Conservation (phyloP, 2,888 invertebrate genomes). For the Chrysopilus asiliformis region DNA sequence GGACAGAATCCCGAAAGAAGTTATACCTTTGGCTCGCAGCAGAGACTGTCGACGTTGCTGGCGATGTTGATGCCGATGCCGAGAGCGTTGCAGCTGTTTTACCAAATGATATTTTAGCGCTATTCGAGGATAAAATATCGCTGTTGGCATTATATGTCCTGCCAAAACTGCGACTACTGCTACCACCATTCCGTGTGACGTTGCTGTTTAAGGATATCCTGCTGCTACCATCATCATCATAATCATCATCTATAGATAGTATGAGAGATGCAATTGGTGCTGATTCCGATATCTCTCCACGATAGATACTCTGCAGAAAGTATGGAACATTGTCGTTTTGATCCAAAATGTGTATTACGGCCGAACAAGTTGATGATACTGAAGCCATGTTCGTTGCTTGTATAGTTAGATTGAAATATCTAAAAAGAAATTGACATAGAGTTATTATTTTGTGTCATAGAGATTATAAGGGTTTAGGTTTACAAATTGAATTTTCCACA, state of each 20-base stretch:
- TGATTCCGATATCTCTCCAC: conserved; percentile 64
- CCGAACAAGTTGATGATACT: conserved; percentile 52
- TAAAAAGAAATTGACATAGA: too few species aligned
- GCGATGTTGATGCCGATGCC: conserved; percentile 1
- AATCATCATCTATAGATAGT: conserved; percentile 39
- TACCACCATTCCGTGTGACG: neutral
- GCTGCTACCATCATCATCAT: too few species aligned
- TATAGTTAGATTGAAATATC: conserved; percentile 68
- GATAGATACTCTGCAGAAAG: conserved; percentile 51
- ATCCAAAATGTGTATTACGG: conserved; percentile 76
- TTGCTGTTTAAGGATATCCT: neutral
- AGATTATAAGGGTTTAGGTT: too few species aligned
- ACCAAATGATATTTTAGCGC: conserved; percentile 1
- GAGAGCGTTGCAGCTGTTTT: conserved; percentile 1
- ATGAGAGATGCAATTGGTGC: conserved; percentile 60
- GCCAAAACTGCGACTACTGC: neutral
- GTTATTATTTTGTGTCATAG: too few species aligned
- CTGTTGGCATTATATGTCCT: too few species aligned
- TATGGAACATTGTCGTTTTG: conserved; percentile 73
- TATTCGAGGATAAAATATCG: too few species aligned
- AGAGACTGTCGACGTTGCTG: neutral
- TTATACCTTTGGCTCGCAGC: neutral
- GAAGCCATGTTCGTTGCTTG: conserved; percentile 76
- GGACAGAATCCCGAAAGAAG: conserved; percentile 1
- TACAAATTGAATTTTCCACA: too few species aligned